phyloP scores from a whole-genome alignment of 2,888 invertebrate species.

The Drosophila demipolita region DNA sequence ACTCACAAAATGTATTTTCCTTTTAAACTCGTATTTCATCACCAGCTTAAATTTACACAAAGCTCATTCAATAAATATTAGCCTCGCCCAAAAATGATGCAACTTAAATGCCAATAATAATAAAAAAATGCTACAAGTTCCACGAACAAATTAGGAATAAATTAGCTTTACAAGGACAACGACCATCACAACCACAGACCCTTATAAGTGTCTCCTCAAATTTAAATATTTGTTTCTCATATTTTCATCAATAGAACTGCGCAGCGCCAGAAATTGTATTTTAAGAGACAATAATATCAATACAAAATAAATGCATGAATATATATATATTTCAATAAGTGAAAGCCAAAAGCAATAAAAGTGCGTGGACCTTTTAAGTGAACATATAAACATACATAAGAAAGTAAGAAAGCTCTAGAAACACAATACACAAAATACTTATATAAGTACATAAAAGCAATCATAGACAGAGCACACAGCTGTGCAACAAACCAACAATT shows the following conservation, averaged over 20 bases:
- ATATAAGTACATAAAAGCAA: conserved; percentile 37
- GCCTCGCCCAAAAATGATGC: conserved; percentile 18
- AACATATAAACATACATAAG: conserved; percentile 5
- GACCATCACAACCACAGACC: conserved; percentile 5
- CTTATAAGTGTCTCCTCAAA: conserved; percentile 28
- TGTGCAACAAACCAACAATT: conserved; percentile 26
- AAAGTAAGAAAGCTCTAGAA: conserved; percentile 37
- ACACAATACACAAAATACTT: conserved; percentile 53
- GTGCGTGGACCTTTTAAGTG: conserved; percentile 16
- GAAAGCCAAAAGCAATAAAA: conserved; percentile 47
- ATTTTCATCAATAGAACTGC: conserved; percentile 43
- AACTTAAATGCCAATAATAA: conserved; percentile 51
- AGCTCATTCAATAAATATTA: background rate
- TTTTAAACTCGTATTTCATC: conserved; percentile 18
- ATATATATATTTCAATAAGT: conserved; percentile 35
- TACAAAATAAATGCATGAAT: conserved; percentile 17
- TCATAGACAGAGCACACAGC: conserved; percentile 39
- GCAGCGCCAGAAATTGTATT: conserved; percentile 55
- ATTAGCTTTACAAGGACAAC: conserved; percentile 36
- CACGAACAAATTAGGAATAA: conserved; percentile 48
- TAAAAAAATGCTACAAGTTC: conserved; percentile 49
- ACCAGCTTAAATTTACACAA: conserved; percentile 24
- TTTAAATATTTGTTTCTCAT: conserved; percentile 57
- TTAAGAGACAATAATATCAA: conserved; percentile 56
- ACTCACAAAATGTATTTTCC: conserved; percentile 3